Base-by-base conservation (phyloP, 92 coral and sea anemone genomes). In the Bergia puertoricense region DNA sequence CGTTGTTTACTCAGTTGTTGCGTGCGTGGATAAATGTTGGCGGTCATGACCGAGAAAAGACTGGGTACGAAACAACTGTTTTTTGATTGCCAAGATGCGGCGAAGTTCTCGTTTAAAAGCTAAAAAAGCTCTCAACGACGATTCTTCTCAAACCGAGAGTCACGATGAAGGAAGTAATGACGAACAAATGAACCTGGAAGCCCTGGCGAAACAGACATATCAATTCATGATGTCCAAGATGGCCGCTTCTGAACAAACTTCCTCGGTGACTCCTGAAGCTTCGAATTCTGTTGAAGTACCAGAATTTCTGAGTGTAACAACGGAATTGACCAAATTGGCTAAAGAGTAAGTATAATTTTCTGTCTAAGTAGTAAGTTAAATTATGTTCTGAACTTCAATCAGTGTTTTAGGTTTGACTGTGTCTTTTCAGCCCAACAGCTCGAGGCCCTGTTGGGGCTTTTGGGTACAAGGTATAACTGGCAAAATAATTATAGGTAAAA, bases 171-270 rank as follows among this genome's bases (percentile, higher is more conserved):
- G 9, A 14, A 51, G 16, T 3, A 45, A 50, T 18, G 36, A 20
- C 67, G 68, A 84, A 72, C n/a, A 84, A 2, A 71, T 72, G 69
- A 56, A 84, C 46, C n/a, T 84, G 14, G 20, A 84, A 84, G 78
- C 68, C 2, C 87, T 84, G 41, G 87, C 42, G 13, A 65, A 46
- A 48, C 78, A 71, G 79, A 72, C 87, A 7, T 84, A 72, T 72
- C n/a, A 84, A 30, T 84, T 84, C 45, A 84, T 84, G 87, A 73
- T 46, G 51, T 84, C 87, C 65, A 84, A 84, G 87, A 84, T 84
- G 87, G 87, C 79, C 40, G 42, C 65, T 6, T 14, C 43, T 40
- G 78, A 84, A 46, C n/a, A 13, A 13, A 44, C 56, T 5, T 8
- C 76, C 1, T 39, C 15, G 13, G 72, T 20, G 72, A 54, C 54